Evolutionary conservation across 2,113 vertebrate species (phyloP).

Genomic region (Eudyptes chrysolophus): DNA sequence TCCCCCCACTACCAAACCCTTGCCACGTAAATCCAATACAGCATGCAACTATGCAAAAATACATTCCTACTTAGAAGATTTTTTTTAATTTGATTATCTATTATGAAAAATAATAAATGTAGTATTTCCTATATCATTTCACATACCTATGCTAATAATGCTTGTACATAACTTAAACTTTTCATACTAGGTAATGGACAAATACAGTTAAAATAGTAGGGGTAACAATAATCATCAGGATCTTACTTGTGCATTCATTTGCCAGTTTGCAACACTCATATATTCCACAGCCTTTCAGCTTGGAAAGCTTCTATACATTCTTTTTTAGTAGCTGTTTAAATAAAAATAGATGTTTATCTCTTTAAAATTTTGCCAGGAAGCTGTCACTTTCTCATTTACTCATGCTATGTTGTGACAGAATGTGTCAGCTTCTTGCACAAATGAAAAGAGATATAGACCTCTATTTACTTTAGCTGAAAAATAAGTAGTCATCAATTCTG

Average conservation of each 20-base stretch:
- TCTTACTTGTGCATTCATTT: conserved; percentile 55
- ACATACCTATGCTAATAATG: not conserved
- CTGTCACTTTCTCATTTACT: conserved; percentile 82
- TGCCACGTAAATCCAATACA: not conserved
- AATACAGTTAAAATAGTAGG: not conserved
- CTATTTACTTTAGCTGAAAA: conserved; percentile 82
- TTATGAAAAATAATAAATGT: not conserved
- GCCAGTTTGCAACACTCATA: conserved; percentile 29
- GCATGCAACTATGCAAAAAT: not conserved
- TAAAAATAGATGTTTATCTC: conserved; percentile 85
- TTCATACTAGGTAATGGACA: not conserved
- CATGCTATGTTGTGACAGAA: conserved; percentile 83
- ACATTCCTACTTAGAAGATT: not conserved
- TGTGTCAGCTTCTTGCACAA: conserved; percentile 79
- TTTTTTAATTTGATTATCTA: not conserved
- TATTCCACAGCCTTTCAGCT: conserved; percentile 66
- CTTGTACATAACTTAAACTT: not conserved
- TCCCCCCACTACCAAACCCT: too few relatives aligned
- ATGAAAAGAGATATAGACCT: conserved; percentile 82
- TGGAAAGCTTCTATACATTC: conserved; percentile 64
- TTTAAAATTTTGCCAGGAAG: conserved; percentile 82
- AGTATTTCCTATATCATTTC: not conserved
- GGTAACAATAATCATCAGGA: not conserved
- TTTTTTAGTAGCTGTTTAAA: conserved; percentile 76
- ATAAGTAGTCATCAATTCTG: conserved; percentile 81